Percentiles rank a stretch among this genome's conserved stretches.
These are phyloP conservation scores for Clistopyga incitator DNA, from an alignment of 2,888 invertebrate genomes.

Conservation along the genomic window DNA sequence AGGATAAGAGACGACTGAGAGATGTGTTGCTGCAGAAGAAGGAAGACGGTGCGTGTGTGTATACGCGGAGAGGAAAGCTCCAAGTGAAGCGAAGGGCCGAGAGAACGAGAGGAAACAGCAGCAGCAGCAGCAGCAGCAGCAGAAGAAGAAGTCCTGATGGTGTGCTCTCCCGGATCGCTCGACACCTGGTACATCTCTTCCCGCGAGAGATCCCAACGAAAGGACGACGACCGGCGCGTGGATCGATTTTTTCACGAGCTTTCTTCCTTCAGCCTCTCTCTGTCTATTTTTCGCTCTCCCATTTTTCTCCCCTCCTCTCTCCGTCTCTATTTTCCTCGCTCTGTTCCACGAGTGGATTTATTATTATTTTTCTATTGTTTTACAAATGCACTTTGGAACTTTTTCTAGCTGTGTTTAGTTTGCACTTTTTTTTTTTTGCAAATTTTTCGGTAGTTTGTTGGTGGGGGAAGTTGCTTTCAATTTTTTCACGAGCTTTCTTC, in stretches of 20 bases:
- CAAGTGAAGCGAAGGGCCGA: slow-evolving; percentile 23
- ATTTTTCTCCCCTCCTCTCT: slow-evolving; percentile 15
- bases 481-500: slow-evolving; percentile 51
- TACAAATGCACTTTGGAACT: too few relatives aligned
- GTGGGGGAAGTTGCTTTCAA: too few relatives aligned
- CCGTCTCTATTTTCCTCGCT: too few relatives aligned
- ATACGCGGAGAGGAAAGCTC: slow-evolving; percentile 20
- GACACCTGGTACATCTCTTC: slow-evolving; percentile 58
- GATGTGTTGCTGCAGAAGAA: slow-evolving; percentile 12
- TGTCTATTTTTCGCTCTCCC: slow-evolving; percentile 17
- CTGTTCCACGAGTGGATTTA: too few relatives aligned
- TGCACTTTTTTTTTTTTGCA: too few relatives aligned
- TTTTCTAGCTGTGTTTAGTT: too few relatives aligned
- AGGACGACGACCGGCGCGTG: slow-evolving; percentile 66
- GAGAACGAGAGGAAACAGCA: slow-evolving; percentile 7
- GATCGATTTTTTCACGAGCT: slow-evolving; percentile 62
- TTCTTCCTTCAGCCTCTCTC: slow-evolving; percentile 27
- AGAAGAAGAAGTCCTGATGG: slow-evolving; percentile 45
- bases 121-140: slow-evolving; percentile 10
- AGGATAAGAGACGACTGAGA: slow-evolving; percentile 36
- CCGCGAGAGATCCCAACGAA: slow-evolving; percentile 57
- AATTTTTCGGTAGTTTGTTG: too few relatives aligned
- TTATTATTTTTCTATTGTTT: too few relatives aligned
- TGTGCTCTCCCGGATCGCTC: slow-evolving; percentile 59
- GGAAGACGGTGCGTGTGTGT: slow-evolving; percentile 55